Evolutionary conservation across 2,888 invertebrate genomes (phyloP), one percentile per base, ranked within the genome.

Genomic region (Cephus spinipes): DNA sequence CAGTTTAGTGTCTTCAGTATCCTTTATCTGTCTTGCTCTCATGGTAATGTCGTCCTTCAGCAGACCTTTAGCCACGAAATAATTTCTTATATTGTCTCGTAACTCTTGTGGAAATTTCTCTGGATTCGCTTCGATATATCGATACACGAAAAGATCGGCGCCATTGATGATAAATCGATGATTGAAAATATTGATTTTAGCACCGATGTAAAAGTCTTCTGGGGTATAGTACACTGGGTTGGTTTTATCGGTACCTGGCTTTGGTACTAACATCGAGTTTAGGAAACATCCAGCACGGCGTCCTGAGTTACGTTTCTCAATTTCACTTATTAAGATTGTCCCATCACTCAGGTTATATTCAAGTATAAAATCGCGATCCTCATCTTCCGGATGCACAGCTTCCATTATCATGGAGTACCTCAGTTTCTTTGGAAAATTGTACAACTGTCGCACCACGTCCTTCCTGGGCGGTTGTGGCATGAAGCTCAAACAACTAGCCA

Each of bases 381-480:
- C 91, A 90, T 97, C 97, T 87, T 97, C 97, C 0, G 96, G 96
- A 87, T 96, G 95, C 9, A 95, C 94, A 81, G 95, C 95, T 85
- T 97, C 96, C 93, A 97, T 93, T 79, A 94, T 93, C 89, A 96
- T 96, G 76, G 95, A 94, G 89, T 96, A 97, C 69, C 97, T 94
- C 0, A 96, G 92, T 76, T 94, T 93, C 93, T 94, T 89, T 0
- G 88, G 87, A 55, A 89, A 85, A 90, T 97, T 96, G 33, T 95
- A 92, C 78, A 97, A 92, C 90, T 95, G 95, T 87, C 95, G 95
- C 82, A 96, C 93, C 81, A 96, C 93, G 90, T 96, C 96, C 89
- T 96, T 95, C 88, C 94, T 95, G 0, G 96, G 96, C 1, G 95
- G 93, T 86, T 95, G 95, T 6, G 96, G 96, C 68, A 95, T 89